phyloP scores from a whole-genome alignment of 1,140 invertebrate species.

The Camponotus vicinus region DNA sequence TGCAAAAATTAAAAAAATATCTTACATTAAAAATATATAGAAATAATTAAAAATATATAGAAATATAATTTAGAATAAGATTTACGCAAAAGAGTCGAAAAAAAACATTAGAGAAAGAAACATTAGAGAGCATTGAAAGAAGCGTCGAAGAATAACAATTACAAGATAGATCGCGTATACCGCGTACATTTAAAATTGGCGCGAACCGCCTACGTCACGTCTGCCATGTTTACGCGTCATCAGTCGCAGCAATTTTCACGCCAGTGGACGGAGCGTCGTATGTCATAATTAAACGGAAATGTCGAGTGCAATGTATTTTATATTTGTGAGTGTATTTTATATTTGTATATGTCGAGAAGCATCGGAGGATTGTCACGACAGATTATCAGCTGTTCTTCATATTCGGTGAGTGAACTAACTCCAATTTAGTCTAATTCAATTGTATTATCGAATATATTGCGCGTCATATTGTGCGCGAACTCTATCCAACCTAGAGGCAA shows the following conservation, averaged over 20 bases:
- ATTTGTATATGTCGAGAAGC: not conserved
- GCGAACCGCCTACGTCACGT: too few relatives aligned
- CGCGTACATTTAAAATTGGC: too few relatives aligned
- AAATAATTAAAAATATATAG: not conserved
- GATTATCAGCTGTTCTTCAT: not conserved
- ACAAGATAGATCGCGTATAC: not conserved
- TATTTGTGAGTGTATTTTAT: not conserved
- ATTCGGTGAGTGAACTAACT: slow-evolving; percentile 2
- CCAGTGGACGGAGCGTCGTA: too few relatives aligned
- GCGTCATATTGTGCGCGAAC: not conserved
- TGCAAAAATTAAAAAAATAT: not conserved
- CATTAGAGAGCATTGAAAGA: not conserved
- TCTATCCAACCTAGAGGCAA: not conserved
- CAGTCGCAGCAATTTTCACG: not conserved
- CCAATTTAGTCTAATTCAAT: too few relatives aligned
- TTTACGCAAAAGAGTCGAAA: too few relatives aligned
- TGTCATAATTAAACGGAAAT: too few relatives aligned
- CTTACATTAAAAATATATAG: not conserved
- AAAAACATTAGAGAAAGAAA: too few relatives aligned
- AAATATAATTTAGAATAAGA: not conserved
- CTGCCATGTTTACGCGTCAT: too few relatives aligned
- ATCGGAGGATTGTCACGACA: not conserved
- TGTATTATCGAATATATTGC: too few relatives aligned
- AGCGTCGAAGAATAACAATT: not conserved
- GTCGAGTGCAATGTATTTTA: not conserved